These are phyloP conservation scores for Muscicapa adusta DNA, from an alignment of 2,113 vertebrate species.

Conservation along the genomic window DNA sequence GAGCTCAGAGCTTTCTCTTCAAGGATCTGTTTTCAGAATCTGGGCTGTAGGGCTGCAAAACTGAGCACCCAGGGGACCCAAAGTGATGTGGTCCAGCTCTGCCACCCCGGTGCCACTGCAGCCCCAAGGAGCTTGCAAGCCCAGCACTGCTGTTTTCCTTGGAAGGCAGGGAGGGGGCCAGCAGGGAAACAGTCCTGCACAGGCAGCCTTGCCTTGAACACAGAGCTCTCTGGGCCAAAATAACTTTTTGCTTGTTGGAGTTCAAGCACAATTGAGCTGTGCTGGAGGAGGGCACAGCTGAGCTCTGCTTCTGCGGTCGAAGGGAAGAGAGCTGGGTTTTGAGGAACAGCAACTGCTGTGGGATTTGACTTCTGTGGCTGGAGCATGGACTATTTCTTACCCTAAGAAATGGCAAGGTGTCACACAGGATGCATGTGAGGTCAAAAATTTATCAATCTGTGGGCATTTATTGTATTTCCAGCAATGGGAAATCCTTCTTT, in stretches of 20 bases:
- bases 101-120: neutral
- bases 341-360: neutral
- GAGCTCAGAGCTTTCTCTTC: constrained; percentile 39
- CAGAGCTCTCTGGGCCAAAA: constrained; percentile 2
- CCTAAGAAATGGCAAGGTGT: neutral
- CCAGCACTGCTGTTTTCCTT: neutral
- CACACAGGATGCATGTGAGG: neutral
- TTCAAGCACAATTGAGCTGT: neutral
- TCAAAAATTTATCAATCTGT: neutral
- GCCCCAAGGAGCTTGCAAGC: neutral
- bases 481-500: neutral
- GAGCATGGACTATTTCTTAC: neutral
- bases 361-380: neutral
- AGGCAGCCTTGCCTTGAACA: neutral
- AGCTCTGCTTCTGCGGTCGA: accelerated
- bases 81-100: neutral
- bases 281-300: neutral
- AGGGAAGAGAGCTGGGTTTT: neutral
- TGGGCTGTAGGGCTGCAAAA: neutral
- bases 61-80: neutral
- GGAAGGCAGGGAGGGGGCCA: neutral
- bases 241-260: neutral
- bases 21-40: constrained; percentile 23
- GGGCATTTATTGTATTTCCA: neutral
- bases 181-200: neutral